A percentile compares a stretch with the other conserved stretches of the same genome.
These are phyloP conservation scores for Triops cancriformis DNA, from an alignment of 1,140 invertebrate species.

Conservation along the genomic window DNA sequence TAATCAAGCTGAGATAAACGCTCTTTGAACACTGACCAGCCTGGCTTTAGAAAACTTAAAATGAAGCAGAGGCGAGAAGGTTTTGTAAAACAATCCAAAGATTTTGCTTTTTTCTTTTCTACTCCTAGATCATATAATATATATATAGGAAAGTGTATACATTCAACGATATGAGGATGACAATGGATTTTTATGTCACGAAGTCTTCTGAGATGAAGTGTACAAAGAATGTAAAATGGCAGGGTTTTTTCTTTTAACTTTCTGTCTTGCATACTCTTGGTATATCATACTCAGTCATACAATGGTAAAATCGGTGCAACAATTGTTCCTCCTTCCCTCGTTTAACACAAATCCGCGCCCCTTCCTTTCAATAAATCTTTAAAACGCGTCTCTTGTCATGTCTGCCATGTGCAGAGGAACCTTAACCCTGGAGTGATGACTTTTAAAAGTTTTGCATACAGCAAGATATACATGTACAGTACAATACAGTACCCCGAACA, in stretches of 20 bases:
- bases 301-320: background rate
- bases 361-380: background rate
- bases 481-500: background rate
- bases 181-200: slow-evolving; percentile 12
- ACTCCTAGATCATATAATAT: background rate
- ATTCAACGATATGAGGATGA: slow-evolving; percentile 14
- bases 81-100: background rate
- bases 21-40: background rate
- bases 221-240: slow-evolving; percentile 12
- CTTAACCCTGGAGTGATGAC: slow-evolving; percentile 12
- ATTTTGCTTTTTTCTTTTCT: background rate
- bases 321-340: background rate
- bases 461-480: background rate
- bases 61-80: background rate
- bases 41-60: background rate
- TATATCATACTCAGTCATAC: background rate
- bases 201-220: background rate
- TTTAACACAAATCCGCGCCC: background rate
- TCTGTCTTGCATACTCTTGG: slow-evolving; percentile 5
- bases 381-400: slow-evolving; percentile 4
- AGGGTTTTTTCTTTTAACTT: slow-evolving; percentile 8
- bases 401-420: slow-evolving; percentile 1
- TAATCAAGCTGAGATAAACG: background rate
- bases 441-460: slow-evolving; percentile 5
- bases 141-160: slow-evolving; percentile 11